Percentiles rank a stretch among this genome's conserved stretches.
These are phyloP conservation scores for Girardia tigrina DNA, from an alignment of 2,888 invertebrate species.

Conservation along the genomic window DNA sequence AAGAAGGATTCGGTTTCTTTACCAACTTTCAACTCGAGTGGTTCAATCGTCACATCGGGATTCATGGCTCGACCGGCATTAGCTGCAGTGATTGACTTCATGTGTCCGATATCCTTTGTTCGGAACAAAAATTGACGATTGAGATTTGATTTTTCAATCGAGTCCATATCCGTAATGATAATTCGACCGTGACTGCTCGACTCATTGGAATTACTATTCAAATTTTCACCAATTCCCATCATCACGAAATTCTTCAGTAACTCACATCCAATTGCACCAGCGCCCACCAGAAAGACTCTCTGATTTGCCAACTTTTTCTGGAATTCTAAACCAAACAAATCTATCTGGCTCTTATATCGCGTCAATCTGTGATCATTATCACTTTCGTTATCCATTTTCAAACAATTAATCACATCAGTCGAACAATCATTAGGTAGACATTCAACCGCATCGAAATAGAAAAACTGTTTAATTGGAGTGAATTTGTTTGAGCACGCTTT, in stretches of 20 bases:
- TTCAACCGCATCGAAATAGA: constrained; percentile 88
- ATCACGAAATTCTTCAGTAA: constrained; percentile 93
- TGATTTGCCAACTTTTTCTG: constrained; percentile 55
- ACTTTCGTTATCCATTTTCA: background rate
- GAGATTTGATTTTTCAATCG: constrained; percentile 92
- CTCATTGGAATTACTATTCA: constrained; percentile 39
- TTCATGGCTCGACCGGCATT: constrained; percentile 58
- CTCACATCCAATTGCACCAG: constrained; percentile 68
- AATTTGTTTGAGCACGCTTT: constrained; percentile 93
- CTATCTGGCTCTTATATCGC: constrained; percentile 68
- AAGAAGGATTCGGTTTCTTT: constrained; percentile 83
- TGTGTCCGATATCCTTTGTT: constrained; percentile 65
- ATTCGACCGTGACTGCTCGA: no score
- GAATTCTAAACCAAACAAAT: constrained; percentile 78
- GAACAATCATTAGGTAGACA: constrained; percentile 60
- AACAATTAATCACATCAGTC: constrained; percentile 55
- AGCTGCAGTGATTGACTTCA: constrained; percentile 76
- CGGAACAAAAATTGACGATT: constrained; percentile 95
- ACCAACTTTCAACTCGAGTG: constrained; percentile 63
- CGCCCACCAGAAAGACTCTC: constrained; percentile 49
- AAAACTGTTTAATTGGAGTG: constrained; percentile 75
- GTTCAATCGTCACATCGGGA: constrained; percentile 43
- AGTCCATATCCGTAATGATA: constrained; percentile 81
- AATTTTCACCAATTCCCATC: constrained; percentile 69
- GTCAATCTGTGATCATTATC: constrained; percentile 21